Evolutionary conservation across 2,113 vertebrate genomes (phyloP), one percentile per base, ranked within the genome.

Genomic region (Ailuropoda melanoleuca): DNA sequence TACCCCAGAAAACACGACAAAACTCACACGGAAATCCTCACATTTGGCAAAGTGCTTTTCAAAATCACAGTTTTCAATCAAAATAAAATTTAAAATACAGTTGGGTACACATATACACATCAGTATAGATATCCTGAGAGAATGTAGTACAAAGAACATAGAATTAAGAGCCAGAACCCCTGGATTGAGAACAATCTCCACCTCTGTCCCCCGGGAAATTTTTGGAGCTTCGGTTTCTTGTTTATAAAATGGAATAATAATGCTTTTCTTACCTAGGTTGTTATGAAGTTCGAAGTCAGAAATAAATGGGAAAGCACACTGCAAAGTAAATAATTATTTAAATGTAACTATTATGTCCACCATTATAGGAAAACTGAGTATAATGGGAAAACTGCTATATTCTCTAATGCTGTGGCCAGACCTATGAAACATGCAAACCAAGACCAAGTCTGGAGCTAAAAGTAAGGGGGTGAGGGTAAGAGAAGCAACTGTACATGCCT

Each of bases 1-100:
- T 68, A 34, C 55, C 58, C n/a, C n/a, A 90, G 84, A 95, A 97
- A 88, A 60, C 62, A 78, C 23, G 58, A 19, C 83, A 90, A 94
- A 88, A 58, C 39, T 55, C 37, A 83, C 23, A 64, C 0, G 2
- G 58, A 96, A 96, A 90, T 80, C 34, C 88, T 92, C 31, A 31
- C 19, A 12, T 39, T 46, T 0, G 2, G 58, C 6, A 83, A 56
- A 96, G 26, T 50, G 17, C n/a, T 93, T 53, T 92, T 92, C 56
- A 88, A 90, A 86, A 81, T 88, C 89, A 60, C 82, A 82, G 34
- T 74, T 81, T 92, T 82, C 6, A 58, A 75, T 50, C 29, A 82
- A 96, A 92, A 66, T 83, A 86, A 95, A 91, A 81, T 88, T 12
- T 56, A 34, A 75, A 93, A 82, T 46, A 66, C 62, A 31, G 29